Conservation (phyloP, 2,113 vertebrate genomes). For the Nycticebus coucang region DNA sequence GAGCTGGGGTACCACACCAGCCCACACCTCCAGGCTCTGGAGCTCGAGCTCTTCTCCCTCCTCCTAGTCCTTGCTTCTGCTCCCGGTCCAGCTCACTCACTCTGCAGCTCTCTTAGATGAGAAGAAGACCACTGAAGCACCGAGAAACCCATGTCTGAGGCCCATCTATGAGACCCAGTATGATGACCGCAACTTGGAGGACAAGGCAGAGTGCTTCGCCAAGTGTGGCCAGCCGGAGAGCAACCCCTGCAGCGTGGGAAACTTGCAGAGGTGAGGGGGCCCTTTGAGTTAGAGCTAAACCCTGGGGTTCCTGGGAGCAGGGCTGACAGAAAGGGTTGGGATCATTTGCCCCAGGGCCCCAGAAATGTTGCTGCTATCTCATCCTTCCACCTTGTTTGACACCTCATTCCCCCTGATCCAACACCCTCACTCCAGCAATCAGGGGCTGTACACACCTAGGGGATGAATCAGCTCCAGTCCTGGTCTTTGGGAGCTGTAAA, state of each 20-base stretch:
- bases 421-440: too few species aligned
- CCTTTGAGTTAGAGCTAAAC: not conserved
- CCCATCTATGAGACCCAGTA: accelerated
- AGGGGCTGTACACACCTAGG: not conserved
- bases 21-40: not conserved
- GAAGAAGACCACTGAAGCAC: accelerated
- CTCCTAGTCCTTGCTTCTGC: not conserved
- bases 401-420: not conserved
- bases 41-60: not conserved
- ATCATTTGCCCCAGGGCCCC: not conserved
- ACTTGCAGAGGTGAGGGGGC: conserved; percentile 66
- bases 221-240: accelerated
- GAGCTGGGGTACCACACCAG: not conserved
- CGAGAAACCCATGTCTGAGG: not conserved
- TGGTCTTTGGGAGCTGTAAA: not conserved
- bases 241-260: not conserved
- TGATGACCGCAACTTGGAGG: accelerated
- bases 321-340: not conserved
- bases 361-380: not conserved
- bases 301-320: not conserved
- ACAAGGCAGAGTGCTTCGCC: not conserved
- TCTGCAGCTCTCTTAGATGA: not conserved
- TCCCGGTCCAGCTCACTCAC: not conserved
- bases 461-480: not conserved
- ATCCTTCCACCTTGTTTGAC: not conserved